Base-by-base conservation (phyloP, 2,888 invertebrate genomes). In the Nineta flava region DNA sequence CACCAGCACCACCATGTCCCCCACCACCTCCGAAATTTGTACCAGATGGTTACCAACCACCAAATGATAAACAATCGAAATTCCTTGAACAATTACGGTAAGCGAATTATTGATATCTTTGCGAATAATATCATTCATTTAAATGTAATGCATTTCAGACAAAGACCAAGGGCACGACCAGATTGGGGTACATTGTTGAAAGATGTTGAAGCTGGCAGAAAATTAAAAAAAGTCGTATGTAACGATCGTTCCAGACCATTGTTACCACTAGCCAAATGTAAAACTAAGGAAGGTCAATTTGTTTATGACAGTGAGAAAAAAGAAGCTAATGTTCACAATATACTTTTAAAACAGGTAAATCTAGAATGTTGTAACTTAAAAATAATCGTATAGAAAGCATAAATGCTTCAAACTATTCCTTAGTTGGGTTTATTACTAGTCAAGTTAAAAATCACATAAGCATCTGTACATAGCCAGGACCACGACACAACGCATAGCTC, bases 141-240 rank as follows among this genome's bases (percentile, higher is more conserved):
- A 10, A 16, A 16, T 31, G 2, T 15, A 4, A 9, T 35, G 44
- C 48, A 26, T 54, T 54, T 21, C 52, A 74, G 73, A 61, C 70
- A 82, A 57, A 73, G 87, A 57, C 87, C 90, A 1, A 74, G 88
- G 55, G 80, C 75, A 61, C 76, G 90, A 56, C 91, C 91, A 0
- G 91, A 91, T 63, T 91, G 90, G 90, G 84, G 79, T 13, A 79
- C 82, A 58, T 83, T 91, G 82, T 85, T 91, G 81, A 88, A 90
- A 65, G 91, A 91, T 65, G 85, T 91, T n/a, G 88, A 90, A 62
- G 71, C 77, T 55, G 87, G 87, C 46, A 81, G 66, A 59, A 84
- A 82, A 61, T 68, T 91, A 55, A 82, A 79, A 60, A 83, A 90
- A 61, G 87, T 91, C 46, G 76, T 82, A 58, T 87, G 87, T 66